Conservation (phyloP, 2,888 invertebrate species). For the Drosophila hamatofila region DNA sequence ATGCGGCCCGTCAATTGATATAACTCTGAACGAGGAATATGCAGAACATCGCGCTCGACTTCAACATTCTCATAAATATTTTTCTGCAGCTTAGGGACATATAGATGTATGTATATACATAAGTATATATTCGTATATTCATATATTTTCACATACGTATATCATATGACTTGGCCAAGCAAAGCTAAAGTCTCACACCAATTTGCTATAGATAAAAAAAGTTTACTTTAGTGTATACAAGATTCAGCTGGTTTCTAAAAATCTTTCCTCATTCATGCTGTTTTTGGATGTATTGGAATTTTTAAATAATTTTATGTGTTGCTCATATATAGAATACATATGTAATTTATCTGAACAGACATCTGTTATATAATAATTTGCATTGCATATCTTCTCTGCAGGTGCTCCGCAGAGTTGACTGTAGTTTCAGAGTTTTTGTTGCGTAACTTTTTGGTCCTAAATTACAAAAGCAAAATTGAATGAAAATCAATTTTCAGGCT, state of each 20-base stretch:
- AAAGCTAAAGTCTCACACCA: no score
- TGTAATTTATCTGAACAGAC: constrained; percentile 30
- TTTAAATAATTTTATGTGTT: constrained; percentile 46
- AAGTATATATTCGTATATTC: no score
- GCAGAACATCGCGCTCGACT: no score
- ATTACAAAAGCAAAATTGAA: background rate
- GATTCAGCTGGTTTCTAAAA: background rate
- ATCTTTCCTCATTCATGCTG: background rate
- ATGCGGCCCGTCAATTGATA: no score
- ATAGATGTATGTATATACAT: no score
- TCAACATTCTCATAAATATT: no score
- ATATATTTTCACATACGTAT: no score
- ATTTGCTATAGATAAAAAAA: no score
- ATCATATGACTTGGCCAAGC: no score
- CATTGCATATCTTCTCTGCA: constrained; percentile 31
- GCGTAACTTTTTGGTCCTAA: constrained; percentile 2
- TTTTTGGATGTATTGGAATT: constrained; percentile 19
- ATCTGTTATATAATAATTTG: constrained; percentile 55
- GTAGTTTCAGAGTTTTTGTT: constrained; percentile 15
- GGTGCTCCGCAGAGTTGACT: constrained; percentile 15
- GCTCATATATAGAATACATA: constrained; percentile 1
- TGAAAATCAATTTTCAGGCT: constrained; percentile 7
- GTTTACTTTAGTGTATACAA: constrained; percentile 13
- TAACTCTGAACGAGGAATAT: no score
- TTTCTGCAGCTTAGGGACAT: no score